Base-by-base conservation (phyloP, 1,140 invertebrate genomes). In the Pollicipes pollicipes region DNA sequence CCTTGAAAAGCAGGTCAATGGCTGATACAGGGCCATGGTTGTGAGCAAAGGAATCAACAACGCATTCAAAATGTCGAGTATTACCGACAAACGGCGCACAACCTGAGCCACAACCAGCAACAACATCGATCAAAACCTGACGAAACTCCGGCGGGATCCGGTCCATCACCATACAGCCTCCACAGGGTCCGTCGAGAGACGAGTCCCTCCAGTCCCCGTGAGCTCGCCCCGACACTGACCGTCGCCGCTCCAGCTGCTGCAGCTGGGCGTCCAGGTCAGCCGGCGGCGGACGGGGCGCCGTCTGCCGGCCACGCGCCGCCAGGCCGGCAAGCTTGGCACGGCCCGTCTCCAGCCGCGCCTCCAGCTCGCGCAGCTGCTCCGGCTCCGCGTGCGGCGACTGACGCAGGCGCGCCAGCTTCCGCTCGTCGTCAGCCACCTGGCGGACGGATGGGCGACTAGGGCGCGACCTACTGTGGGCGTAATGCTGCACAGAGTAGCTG, bases 371-470 rank as follows among this genome's bases (percentile, higher is more conserved):
- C 76, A 86, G 79, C 45, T 82, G 81, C 76, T 87, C 83, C 74
- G 88, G 86, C 78, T 90, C 87, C 72, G 90, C 79, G 77, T 92
- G 89, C 81, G 90, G 87, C 72, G 94, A 82, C 68, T 87, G 84
- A 69, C 89, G 79, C 30, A 95, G 80, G 73, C 91, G 86, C 76
- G 87, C 87, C 28, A 95, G 78, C 77, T 90, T 88, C 76, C 94
- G 89, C 78, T 95, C 91, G 78, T 95, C 91, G 81, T 91, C 90
- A 37, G 87, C 86, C 26, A 94, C 79, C 84, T 87, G 74, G 45
- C 79, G 75, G 45, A 10, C 45, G 24, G 2, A 67, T 72, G 68
- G 30, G 37, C n/a, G 21, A 68, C 27, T 31, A 64, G 28, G 66
- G n/a, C n/a, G n/a, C n/a, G n/a, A n/a, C n/a, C n/a, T n/a, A n/a